These are phyloP conservation scores for Drosophila ercepeae DNA, from an alignment of 1,140 invertebrate genomes.

Conservation along the genomic window DNA sequence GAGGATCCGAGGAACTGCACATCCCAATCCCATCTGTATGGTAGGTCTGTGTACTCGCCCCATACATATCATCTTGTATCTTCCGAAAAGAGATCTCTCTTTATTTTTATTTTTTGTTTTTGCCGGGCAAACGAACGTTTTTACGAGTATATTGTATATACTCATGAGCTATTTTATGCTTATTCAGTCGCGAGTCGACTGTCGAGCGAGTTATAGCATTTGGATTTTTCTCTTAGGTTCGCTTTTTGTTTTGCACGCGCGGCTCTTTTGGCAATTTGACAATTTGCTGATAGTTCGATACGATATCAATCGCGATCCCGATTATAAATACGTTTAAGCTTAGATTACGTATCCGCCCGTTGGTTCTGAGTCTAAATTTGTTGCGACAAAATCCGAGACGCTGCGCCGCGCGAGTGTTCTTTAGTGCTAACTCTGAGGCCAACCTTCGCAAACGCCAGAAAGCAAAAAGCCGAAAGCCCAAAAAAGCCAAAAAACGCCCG, in stretches of 20 bases:
- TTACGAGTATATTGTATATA: background rate
- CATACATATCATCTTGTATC: background rate
- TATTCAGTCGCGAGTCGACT: slow-evolving; percentile 43
- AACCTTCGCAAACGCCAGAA: slow-evolving; percentile 30
- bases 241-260: slow-evolving; percentile 27
- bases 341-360: background rate
- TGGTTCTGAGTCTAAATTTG: background rate
- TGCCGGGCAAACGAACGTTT: background rate
- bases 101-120: background rate
- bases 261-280: slow-evolving; percentile 11
- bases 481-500: background rate
- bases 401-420: slow-evolving; percentile 13
- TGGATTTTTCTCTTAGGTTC: slow-evolving; percentile 25
- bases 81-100: background rate
- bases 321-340: slow-evolving; percentile 2
- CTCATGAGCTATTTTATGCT: background rate
- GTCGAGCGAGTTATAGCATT: slow-evolving; percentile 49
- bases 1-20: background rate
- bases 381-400: background rate
- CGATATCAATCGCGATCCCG: slow-evolving; percentile 20
- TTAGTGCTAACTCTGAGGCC: slow-evolving; percentile 32
- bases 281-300: slow-evolving; percentile 6
- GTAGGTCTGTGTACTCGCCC: background rate
- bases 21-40: background rate
- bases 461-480: background rate